phyloP scores from a whole-genome alignment of 2,888 invertebrate species.

The Sinelater perroti region DNA sequence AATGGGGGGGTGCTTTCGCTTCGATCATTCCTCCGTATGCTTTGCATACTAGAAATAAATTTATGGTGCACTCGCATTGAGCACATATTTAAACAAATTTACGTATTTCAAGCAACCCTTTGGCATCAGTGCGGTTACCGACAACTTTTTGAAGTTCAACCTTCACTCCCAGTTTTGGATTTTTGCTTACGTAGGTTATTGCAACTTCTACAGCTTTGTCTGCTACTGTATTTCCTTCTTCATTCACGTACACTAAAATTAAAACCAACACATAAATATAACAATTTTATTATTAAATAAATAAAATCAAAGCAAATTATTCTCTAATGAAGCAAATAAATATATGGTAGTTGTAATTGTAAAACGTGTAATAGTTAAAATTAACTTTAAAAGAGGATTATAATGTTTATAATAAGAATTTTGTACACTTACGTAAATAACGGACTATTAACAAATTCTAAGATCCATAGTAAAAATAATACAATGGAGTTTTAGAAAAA shows the following conservation, averaged over 20 bases:
- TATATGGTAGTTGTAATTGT: no score
- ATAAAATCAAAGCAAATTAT: no score
- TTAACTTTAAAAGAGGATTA: no score
- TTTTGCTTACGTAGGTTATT: slow-evolving; percentile 74
- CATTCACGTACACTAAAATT: slow-evolving; percentile 76
- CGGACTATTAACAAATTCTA: no score
- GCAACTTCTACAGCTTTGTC: slow-evolving; percentile 77
- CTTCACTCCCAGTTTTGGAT: slow-evolving; percentile 72
- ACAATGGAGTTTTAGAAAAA: no score
- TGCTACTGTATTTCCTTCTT: slow-evolving; percentile 76
- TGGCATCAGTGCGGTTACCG: slow-evolving; percentile 77
- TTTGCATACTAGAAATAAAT: slow-evolving; percentile 69
- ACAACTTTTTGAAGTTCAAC: slow-evolving; percentile 71
- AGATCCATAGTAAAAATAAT: no score
- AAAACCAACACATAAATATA: no score
- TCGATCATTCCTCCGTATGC: slow-evolving; percentile 73
- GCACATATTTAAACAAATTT: slow-evolving; percentile 48
- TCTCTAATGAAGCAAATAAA: no score
- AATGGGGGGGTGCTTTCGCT: slow-evolving; percentile 74
- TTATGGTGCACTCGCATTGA: not conserved
- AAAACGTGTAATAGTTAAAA: no score
- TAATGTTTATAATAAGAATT: no score
- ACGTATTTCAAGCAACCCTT: slow-evolving; percentile 75
- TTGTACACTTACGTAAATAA: no score
- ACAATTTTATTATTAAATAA: no score